Evolutionary conservation across 2,888 invertebrate genomes (phyloP), one percentile per base, ranked within the genome.

Genomic region (Monoplex corrugatus): DNA sequence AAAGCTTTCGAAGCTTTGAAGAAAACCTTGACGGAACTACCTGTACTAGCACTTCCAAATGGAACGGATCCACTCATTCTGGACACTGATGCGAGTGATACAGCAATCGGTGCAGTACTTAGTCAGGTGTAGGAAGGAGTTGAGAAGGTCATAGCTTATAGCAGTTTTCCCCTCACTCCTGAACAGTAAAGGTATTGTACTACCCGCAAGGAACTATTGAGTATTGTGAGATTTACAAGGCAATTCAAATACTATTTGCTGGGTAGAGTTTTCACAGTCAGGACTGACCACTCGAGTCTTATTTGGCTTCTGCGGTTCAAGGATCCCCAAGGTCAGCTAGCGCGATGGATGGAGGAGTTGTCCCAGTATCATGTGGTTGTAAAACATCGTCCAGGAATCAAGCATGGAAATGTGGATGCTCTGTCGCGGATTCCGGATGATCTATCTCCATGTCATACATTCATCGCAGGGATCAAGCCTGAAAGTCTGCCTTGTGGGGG

Each of bases 261-360:
- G 0, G 91, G 91, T 0, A 57, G 87, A 19, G 35, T 23, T 2
- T 92, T 92, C 57, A 38, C 57, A 8, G 90, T 92, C 10, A 38
- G 91, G 32, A 91, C 91, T 8, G 91, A 92, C 45, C 92, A 92
- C 86, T 86, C 50, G 5, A 92, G 91, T 84, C 38, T 91, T n/a
- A 86, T 72, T 0, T 92, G 91, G 92, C 50, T 91, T 28, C 78
- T 91, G 63, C 75, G 89, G 6, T 92, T 92, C 78, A 91, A 90
- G 32, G 75, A 91, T 43, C 90, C 89, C 13, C 80, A 90, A n/a
- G 91, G 91, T 19, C 91, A 92, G 44, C 44, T 92, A 5, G 92
- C 92, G 0, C 68, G 92, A 38, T 92, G 92, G 92, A 35, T 92
- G 16, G 91, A 92, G 45, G 92, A 92, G 57, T 57, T 93, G 5